Evolutionary conservation across 2,113 vertebrate species (phyloP).

Genomic region (Phyllopteryx taeniolatus): DNA sequence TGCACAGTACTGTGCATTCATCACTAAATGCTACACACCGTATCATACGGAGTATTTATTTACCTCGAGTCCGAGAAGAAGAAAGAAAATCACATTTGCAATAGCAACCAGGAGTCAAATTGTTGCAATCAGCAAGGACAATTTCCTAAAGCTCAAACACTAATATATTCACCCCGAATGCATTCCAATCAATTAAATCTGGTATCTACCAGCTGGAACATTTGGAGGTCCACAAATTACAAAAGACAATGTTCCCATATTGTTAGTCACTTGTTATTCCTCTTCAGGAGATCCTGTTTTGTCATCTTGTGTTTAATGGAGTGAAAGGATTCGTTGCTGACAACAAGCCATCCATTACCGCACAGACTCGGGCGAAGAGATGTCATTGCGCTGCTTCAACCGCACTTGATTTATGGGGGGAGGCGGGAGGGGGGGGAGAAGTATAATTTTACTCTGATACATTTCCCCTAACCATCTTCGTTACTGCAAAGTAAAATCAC

Average conservation of each 20-base stretch:
- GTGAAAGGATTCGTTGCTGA: constrained; percentile 53
- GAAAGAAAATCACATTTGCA: constrained; percentile 40
- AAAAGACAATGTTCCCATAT: constrained; percentile 1
- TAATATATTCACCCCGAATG: constrained; percentile 2
- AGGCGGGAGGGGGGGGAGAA: neutral
- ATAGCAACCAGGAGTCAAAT: constrained; percentile 29
- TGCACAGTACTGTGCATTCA: no score
- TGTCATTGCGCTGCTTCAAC: constrained; percentile 44
- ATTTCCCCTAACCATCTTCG: no score
- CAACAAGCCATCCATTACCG: constrained; percentile 47
- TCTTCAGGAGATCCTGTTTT: constrained; percentile 17
- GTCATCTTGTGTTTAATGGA: constrained; percentile 38
- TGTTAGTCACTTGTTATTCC: neutral
- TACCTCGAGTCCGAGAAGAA: constrained; percentile 4
- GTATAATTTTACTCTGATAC: no score
- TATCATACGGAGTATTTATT: neutral
- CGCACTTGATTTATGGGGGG: constrained; percentile 33
- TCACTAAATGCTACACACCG: no score
- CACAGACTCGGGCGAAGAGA: constrained; percentile 26
- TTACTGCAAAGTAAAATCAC: no score
- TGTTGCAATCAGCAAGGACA: constrained; percentile 44
- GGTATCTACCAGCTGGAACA: neutral
- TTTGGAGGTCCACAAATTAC: constrained; percentile 1
- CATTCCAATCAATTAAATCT: constrained; percentile 1
- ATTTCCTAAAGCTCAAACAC: constrained; percentile 23